Evolutionary conservation across 2,888 invertebrate genomes (phyloP).

Genomic region (Salpingus planirostris): DNA sequence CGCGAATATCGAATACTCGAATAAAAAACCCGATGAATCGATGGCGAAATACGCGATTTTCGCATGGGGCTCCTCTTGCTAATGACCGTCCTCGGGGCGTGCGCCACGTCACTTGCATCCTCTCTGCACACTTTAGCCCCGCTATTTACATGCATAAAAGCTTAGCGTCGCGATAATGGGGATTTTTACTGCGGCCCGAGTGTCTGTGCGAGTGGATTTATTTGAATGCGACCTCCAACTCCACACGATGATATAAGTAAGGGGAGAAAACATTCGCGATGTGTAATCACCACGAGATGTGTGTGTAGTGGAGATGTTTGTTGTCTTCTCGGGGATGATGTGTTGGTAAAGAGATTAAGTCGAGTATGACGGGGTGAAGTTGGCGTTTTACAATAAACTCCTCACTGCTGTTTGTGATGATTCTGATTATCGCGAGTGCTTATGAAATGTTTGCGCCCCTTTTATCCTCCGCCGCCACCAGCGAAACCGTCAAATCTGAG

Average conservation of each 20-base stretch:
- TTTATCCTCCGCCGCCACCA: too few relatives aligned
- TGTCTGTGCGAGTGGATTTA: conserved; percentile 37
- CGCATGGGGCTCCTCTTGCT: conserved; percentile 27
- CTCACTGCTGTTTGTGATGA: conserved; percentile 23
- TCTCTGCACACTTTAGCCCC: conserved; percentile 17
- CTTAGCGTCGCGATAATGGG: conserved; percentile 12
- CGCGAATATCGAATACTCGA: too few relatives aligned
- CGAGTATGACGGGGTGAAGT: too few relatives aligned
- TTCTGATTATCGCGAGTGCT: conserved; percentile 31
- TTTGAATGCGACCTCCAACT: conserved; percentile 30
- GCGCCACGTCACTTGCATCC: conserved; percentile 30
- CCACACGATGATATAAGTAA: conserved; percentile 17
- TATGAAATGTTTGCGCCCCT: conserved; percentile 21
- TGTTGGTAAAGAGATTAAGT: conserved; percentile 33
- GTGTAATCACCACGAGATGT: conserved; percentile 31
- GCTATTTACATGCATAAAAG: conserved; percentile 13
- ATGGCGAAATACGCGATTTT: too few relatives aligned
- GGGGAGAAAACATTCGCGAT: conserved; percentile 24
- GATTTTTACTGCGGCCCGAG: conserved; percentile 18
- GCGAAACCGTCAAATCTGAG: too few relatives aligned
- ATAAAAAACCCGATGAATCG: too few relatives aligned
- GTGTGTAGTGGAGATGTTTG: too few relatives aligned
- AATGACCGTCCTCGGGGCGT: conserved; percentile 30
- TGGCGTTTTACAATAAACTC: conserved; percentile 12
- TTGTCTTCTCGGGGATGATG: conserved; percentile 38